Percentiles rank a stretch among this genome's conserved stretches.
Conservation (phyloP, 1,140 invertebrate genomes). For the Calosoma granatense region DNA sequence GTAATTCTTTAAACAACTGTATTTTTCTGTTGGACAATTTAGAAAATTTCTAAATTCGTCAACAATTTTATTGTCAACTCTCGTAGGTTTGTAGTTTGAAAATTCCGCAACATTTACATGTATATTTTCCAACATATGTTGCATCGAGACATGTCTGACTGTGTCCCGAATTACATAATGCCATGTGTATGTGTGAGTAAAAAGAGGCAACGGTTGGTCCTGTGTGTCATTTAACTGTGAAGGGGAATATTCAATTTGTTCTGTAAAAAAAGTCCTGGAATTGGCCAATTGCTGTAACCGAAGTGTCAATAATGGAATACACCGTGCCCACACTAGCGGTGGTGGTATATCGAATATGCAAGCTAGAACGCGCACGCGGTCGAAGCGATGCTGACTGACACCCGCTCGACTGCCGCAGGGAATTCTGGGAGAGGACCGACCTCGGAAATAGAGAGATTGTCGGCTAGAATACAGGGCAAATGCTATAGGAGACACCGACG, state of each 20-base stretch:
- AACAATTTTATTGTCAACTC: too few species aligned
- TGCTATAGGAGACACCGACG: too few species aligned
- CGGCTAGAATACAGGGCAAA: too few species aligned
- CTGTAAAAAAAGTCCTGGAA: not conserved
- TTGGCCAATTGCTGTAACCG: conserved; percentile 6
- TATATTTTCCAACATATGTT: too few species aligned
- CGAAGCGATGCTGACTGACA: not conserved
- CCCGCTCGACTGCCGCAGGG: not conserved
- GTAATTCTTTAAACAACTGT: too few species aligned
- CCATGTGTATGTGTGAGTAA: too few species aligned
- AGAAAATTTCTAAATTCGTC: too few species aligned
- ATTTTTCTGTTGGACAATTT: too few species aligned
- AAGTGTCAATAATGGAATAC: conserved; percentile 4
- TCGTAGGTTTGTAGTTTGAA: too few species aligned
- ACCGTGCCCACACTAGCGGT: not conserved
- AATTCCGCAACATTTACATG: too few species aligned
- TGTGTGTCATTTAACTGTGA: not conserved
- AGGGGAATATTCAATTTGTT: conserved; percentile 8
- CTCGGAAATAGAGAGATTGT: not conserved
- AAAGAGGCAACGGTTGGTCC: not conserved
- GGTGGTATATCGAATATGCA: not conserved
- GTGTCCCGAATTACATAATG: too few species aligned
- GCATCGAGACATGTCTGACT: too few species aligned
- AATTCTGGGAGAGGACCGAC: not conserved
- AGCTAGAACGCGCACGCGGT: not conserved